Evolutionary conservation across 2,888 invertebrate genomes (phyloP).

Genomic region (Tipula vernalis): DNA sequence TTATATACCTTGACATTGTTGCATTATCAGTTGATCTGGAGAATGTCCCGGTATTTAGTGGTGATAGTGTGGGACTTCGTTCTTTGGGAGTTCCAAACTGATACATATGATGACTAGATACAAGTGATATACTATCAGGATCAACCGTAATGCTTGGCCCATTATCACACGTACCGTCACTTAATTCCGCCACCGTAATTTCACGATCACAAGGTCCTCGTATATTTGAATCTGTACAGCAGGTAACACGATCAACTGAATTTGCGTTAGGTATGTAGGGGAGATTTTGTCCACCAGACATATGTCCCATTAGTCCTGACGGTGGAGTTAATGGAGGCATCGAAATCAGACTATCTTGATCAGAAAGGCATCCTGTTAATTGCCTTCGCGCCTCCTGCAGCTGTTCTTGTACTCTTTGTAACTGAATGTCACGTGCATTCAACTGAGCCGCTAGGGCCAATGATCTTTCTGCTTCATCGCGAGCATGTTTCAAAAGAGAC

Average conservation of each 20-base stretch:
- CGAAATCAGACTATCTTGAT: constrained; percentile 70
- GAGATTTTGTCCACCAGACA: constrained; percentile 22
- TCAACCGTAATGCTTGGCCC: constrained; percentile 36
- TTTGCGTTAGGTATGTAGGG: constrained; percentile 25
- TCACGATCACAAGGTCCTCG: constrained; percentile 58
- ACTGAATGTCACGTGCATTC: constrained; percentile 72
- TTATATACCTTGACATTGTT: constrained; percentile 23
- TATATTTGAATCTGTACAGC: constrained; percentile 77
- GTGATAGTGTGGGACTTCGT: constrained; percentile 72
- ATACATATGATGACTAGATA: constrained; percentile 37
- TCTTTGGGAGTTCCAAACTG: constrained; percentile 62
- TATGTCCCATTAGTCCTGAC: constrained; percentile 38
- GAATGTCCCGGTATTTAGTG: constrained; percentile 62
- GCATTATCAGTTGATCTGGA: constrained; percentile 39
- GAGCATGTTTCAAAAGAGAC: constrained; percentile 73
- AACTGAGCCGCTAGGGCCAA: constrained; percentile 77
- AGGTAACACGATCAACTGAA: constrained; percentile 59
- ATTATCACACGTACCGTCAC: constrained; percentile 47
- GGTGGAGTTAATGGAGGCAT: constrained; percentile 52
- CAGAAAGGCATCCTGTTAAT: constrained; percentile 68
- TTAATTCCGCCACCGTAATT: constrained; percentile 63
- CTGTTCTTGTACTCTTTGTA: constrained; percentile 75
- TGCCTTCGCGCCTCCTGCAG: constrained; percentile 69
- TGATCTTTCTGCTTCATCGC: constrained; percentile 82
- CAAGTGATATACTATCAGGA: constrained; percentile 36